Conservation (phyloP, 2,113 vertebrate species). For the Barbus barbus region DNA sequence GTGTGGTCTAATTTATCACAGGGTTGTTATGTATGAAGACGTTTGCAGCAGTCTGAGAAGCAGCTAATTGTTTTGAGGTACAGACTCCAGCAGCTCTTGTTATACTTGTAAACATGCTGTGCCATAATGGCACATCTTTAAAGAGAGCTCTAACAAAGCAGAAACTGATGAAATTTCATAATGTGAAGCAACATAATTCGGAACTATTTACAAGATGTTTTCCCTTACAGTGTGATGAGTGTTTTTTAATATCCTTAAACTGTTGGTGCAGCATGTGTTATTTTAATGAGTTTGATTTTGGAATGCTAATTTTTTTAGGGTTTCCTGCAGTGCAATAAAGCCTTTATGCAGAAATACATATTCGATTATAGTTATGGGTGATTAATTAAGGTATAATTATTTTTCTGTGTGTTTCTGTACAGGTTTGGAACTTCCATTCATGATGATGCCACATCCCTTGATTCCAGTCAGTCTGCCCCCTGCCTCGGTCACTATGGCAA, state of each 20-base stretch:
- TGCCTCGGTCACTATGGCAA: slow-evolving; percentile 98
- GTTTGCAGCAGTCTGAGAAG: slow-evolving; percentile 52
- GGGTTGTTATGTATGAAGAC: slow-evolving; percentile 57
- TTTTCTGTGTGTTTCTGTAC: background rate
- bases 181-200: background rate
- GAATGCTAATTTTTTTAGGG: background rate
- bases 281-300: background rate
- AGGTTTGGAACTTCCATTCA: slow-evolving; percentile 97
- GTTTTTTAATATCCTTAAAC: slow-evolving; percentile 10
- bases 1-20: slow-evolving; percentile 56
- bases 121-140: slow-evolving; percentile 39
- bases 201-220: background rate
- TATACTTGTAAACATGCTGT: slow-evolving; percentile 46
- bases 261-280: slow-evolving; percentile 3
- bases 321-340: background rate
- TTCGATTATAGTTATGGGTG: background rate
- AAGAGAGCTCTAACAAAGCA: slow-evolving; percentile 32
- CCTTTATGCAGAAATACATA: background rate
- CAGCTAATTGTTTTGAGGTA: slow-evolving; percentile 54
- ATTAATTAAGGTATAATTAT: background rate
- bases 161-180: slow-evolving; percentile 43
- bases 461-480: slow-evolving; percentile 98
- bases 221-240: background rate
- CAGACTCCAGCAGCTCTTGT: slow-evolving; percentile 51
- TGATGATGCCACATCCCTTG: slow-evolving; percentile 99